phyloP scores from a whole-genome alignment of 2,797 vertebrate genomes.

The Micropoecilia bifurca region DNA sequence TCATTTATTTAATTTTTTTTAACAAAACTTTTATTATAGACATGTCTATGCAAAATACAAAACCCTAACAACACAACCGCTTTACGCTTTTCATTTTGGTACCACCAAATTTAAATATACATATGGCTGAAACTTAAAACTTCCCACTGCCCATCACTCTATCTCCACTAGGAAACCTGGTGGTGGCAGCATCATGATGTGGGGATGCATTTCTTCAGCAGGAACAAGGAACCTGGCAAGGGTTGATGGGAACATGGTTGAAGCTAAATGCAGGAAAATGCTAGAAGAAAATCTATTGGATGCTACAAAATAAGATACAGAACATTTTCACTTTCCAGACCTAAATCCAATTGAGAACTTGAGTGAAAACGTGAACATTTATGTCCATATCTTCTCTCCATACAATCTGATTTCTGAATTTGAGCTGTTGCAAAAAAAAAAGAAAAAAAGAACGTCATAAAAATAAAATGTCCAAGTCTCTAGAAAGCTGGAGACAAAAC shows the following conservation, averaged over 20 bases:
- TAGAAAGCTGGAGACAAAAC: not conserved
- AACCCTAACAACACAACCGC: not conserved
- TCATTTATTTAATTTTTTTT: not conserved
- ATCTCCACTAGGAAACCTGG: not conserved
- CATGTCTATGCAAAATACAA: not conserved
- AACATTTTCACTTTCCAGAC: not conserved
- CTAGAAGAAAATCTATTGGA: not conserved
- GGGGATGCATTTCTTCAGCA: not conserved
- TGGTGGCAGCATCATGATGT: constrained; percentile 6
- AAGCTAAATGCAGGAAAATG: not conserved
- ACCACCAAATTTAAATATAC: not conserved
- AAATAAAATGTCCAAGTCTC: not conserved
- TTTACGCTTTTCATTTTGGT: not conserved
- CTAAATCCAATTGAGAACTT: not conserved
- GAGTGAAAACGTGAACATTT: not conserved
- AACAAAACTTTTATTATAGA: not conserved
- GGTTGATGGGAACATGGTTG: not conserved
- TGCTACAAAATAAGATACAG: not conserved
- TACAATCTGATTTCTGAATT: not conserved
- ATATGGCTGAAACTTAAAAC: not conserved
- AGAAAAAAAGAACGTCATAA: not conserved
- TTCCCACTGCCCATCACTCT: not conserved
- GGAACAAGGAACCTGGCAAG: not conserved
- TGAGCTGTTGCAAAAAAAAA: not conserved
- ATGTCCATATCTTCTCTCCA: not conserved